Percentiles rank a stretch among this genome's conserved stretches.
phyloP scores from a whole-genome alignment of 2,888 invertebrate species.

The Carpatolechia fugitivella region DNA sequence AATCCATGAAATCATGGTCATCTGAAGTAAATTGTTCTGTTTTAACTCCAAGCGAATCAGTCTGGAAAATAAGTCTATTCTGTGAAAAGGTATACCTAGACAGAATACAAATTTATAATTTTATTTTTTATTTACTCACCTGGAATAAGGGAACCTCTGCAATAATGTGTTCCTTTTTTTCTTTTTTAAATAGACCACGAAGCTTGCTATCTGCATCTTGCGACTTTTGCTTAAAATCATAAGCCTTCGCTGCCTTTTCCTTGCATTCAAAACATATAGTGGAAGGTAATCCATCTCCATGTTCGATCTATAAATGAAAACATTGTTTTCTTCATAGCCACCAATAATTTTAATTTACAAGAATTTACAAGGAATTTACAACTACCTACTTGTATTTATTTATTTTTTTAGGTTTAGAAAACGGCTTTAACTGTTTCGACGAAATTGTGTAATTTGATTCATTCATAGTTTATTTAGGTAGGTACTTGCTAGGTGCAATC shows the following conservation, averaged over 20 bases:
- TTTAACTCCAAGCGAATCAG: constrained; percentile 39
- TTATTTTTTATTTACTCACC: constrained; percentile 2
- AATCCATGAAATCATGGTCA: constrained; percentile 44
- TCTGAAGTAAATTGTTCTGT: constrained; percentile 41
- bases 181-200: constrained; percentile 43
- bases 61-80: constrained; percentile 25
- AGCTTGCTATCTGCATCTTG: constrained; percentile 54
- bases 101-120: neutral
- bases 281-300: constrained; percentile 61
- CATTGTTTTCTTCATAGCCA: too few species aligned
- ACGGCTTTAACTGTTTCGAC: too few species aligned
- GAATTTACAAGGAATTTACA: too few species aligned
- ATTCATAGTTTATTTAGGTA: too few species aligned
- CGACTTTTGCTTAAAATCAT: constrained; percentile 59
- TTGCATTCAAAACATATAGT: constrained; percentile 61
- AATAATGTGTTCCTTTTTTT: constrained; percentile 27
- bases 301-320: constrained; percentile 44
- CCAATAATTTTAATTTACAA: too few species aligned
- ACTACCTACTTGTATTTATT: too few species aligned
- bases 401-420: too few species aligned
- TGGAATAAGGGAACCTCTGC: constrained; percentile 15
- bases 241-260: constrained; percentile 57
- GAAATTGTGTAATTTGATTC: too few species aligned
- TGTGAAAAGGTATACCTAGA: neutral
- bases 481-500: too few species aligned